Evolutionary conservation across 2,113 vertebrate species (phyloP).

Genomic region (Conger conger): DNA sequence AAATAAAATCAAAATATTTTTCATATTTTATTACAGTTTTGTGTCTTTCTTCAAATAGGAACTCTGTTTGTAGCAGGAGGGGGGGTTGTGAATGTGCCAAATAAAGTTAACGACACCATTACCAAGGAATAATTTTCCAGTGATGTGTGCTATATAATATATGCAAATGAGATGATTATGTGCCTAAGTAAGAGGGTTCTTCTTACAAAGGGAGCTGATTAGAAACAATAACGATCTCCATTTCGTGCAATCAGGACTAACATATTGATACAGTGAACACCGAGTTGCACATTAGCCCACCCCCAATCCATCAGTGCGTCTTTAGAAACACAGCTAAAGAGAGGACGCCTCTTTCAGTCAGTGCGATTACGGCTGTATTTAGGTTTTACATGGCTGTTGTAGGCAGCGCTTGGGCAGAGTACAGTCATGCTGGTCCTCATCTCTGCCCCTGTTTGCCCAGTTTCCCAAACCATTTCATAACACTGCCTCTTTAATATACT

Average conservation of each 20-base stretch:
- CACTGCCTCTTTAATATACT: too few species aligned
- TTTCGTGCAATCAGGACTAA: not conserved
- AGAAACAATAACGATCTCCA: not conserved
- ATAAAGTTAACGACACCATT: not conserved
- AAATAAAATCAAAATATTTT: not conserved
- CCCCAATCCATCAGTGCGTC: not conserved
- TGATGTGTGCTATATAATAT: not conserved
- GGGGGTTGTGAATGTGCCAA: not conserved
- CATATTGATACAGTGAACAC: not conserved
- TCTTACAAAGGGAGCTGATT: conserved; percentile 2
- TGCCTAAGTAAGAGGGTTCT: not conserved
- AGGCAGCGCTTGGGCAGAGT: too few species aligned
- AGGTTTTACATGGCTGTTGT: not conserved
- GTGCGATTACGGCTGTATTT: not conserved
- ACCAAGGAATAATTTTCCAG: not conserved
- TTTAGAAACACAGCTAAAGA: not conserved
- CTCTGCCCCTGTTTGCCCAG: not conserved
- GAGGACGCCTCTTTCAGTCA: not conserved
- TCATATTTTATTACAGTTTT: too few species aligned
- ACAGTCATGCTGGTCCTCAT: not conserved
- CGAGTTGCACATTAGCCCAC: not conserved
- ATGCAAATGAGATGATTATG: conserved; percentile 7
- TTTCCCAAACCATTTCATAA: too few species aligned
- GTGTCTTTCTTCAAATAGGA: not conserved
- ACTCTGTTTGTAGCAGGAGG: not conserved